Base-by-base conservation (phyloP, 1,140 invertebrate species). In the Octopus bimaculoides region DNA sequence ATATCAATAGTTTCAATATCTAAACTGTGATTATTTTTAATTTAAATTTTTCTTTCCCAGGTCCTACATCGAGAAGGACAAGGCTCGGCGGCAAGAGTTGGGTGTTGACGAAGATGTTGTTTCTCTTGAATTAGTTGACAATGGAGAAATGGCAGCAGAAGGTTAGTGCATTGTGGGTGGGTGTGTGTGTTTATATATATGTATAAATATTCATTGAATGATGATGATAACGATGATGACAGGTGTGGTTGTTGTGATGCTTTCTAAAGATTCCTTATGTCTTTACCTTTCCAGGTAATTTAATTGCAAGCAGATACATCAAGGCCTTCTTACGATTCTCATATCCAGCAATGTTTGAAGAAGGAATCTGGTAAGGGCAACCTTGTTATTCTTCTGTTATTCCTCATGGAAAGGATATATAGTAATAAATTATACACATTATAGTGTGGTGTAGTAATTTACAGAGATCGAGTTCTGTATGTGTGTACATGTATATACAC, bases 61-160 rank as follows among this genome's bases (percentile, higher is more conserved):
- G 78, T 95, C 95, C 0, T 97, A 95, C 88, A 91, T 96, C n/a
- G 89, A 93, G 17, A 88, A 92, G 86, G 94, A 97, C 89, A 92
- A 93, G 86, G 87, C 92, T 79, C 92, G 92, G 77, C 93, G 94
- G 85, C 91, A 92, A 82, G 92, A 93, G 85, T 90, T 96, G 74
- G 94, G 93, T 41, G 92, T 96, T 85, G 81, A 84, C 52, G 14
- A 77, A 20, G 91, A 93, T 80, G 87, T 92, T 73, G 89, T 90
- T 4, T 83, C 90, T 71, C 83, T 95, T 2, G 87, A 93, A 84
- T 86, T 94, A 76, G 85, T 90, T 77, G 92, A 95, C 86, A 98
- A 97, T 88, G 85, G 83, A 26, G 89, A 94, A 79, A 88, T 98
- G 41, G 91, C 93, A 9, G 83, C 91, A 74, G 91, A 93, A 90